Percentiles rank a stretch among this genome's conserved stretches.
Evolutionary conservation across 2,888 invertebrate genomes (phyloP).

Genomic region (Brenthis daphne): DNA sequence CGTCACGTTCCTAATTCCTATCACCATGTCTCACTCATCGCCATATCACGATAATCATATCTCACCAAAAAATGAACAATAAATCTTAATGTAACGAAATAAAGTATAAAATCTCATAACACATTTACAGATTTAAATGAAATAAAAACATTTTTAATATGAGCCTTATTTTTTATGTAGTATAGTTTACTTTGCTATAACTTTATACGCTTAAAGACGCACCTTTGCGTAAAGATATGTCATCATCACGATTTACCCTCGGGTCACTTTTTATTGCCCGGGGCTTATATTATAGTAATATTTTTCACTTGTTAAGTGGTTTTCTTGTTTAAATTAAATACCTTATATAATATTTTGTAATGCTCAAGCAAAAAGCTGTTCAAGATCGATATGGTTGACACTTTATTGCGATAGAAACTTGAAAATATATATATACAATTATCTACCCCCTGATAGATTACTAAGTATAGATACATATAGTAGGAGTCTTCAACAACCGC

Average conservation of each 20-base stretch:
- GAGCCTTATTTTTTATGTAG: not conserved
- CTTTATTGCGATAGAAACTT: too few species aligned
- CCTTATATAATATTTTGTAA: not conserved
- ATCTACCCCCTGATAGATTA: too few species aligned
- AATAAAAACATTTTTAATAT: not conserved
- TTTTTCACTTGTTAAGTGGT: conserved; percentile 3
- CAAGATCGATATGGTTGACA: too few species aligned
- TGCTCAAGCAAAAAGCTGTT: not conserved
- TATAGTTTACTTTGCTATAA: conserved; percentile 22
- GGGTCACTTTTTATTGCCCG: conserved; percentile 43
- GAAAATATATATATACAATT: too few species aligned
- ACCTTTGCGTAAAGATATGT: conserved; percentile 50
- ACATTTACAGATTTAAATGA: not conserved
- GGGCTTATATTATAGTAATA: conserved; percentile 4
- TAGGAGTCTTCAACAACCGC: too few species aligned
- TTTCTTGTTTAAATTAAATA: not conserved
- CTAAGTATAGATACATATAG: too few species aligned
- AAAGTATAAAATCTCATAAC: conserved; percentile 10
- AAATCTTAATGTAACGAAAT: not conserved
- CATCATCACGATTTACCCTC: conserved; percentile 60
- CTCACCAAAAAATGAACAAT: not conserved
- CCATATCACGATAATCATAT: not conserved
- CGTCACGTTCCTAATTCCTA: conserved; percentile 29
- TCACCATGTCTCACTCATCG: conserved; percentile 19
- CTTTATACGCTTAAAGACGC: conserved; percentile 31